These are phyloP conservation scores for Catocala sponsa DNA, from an alignment of 2,888 invertebrate species.

Conservation along the genomic window DNA sequence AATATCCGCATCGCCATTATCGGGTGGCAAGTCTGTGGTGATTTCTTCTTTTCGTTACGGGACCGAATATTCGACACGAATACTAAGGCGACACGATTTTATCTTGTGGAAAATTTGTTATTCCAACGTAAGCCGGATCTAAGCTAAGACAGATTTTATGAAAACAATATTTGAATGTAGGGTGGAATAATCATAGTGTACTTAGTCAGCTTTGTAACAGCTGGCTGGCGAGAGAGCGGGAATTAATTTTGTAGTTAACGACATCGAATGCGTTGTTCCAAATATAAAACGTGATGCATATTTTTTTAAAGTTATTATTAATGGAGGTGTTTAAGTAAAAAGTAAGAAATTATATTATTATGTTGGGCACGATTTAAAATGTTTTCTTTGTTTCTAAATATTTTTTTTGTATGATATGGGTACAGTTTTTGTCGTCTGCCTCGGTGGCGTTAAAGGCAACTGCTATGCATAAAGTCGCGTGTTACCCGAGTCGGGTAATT, in stretches of 20 bases:
- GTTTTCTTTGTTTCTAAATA: no score
- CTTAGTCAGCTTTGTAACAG: constrained; percentile 33
- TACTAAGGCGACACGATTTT: constrained; percentile 38
- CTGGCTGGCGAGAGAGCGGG: constrained; percentile 22
- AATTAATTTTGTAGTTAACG: constrained; percentile 25
- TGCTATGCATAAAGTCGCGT: no score
- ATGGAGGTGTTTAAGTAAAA: no score
- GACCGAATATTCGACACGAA: constrained; percentile 36
- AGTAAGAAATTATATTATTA: no score
- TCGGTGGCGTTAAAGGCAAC: no score
- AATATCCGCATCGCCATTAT: constrained; percentile 46
- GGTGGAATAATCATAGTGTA: constrained; percentile 34
- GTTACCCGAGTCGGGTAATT: no score
- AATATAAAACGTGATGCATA: neutral
- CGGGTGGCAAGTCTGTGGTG: constrained; percentile 30
- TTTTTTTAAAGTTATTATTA: no score
- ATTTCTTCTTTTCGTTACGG: constrained; percentile 33
- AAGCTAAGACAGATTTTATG: constrained; percentile 35
- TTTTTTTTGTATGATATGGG: no score
- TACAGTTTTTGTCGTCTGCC: no score
- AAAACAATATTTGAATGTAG: constrained; percentile 39
- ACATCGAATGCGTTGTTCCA: constrained; percentile 5
- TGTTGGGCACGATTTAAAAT: no score
- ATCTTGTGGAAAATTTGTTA: constrained; percentile 36
- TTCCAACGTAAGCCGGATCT: constrained; percentile 25